Conservation (phyloP, 2,888 invertebrate genomes). For the Nudaria mundana region DNA sequence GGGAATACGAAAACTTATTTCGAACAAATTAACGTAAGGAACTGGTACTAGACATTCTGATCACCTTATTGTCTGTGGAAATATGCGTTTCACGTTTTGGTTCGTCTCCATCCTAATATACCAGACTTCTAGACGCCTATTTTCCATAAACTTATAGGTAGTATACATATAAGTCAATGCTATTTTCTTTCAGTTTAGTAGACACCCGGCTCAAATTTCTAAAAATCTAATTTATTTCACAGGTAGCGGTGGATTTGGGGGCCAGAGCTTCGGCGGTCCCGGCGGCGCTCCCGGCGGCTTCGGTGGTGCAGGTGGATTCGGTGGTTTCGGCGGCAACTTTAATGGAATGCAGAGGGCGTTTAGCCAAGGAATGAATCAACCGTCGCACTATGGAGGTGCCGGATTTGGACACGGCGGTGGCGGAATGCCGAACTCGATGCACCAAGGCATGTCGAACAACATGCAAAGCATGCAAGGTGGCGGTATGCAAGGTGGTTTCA, state of each 20-base stretch:
- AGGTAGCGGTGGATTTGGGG: constrained; percentile 26
- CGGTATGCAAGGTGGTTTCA: constrained; percentile 1
- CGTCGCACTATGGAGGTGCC: neutral
- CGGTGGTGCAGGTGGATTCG: constrained; percentile 17
- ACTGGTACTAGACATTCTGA: too few relatives aligned
- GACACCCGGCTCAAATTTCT: too few relatives aligned
- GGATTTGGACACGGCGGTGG: constrained; percentile 1
- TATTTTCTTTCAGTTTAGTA: too few relatives aligned
- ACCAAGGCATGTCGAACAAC: neutral
- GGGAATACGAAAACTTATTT: too few relatives aligned
- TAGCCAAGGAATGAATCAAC: constrained; percentile 5
- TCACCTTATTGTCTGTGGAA: too few relatives aligned
- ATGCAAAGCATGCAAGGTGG: constrained; percentile 2
- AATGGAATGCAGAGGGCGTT: constrained; percentile 3
- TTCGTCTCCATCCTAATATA: too few relatives aligned
- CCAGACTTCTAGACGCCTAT: too few relatives aligned
- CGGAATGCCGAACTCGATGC: constrained; percentile 1
- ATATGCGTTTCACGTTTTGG: too few relatives aligned
- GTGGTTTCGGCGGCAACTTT: constrained; percentile 17
- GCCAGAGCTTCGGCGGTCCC: constrained; percentile 9
- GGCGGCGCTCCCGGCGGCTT: constrained; percentile 13
- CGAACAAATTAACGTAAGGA: too few relatives aligned
- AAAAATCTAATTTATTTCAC: neutral
- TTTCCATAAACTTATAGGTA: too few relatives aligned
- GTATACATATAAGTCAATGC: too few relatives aligned